Base-by-base conservation (phyloP, 2,888 invertebrate species). In the Neoitamus cyanurus region DNA sequence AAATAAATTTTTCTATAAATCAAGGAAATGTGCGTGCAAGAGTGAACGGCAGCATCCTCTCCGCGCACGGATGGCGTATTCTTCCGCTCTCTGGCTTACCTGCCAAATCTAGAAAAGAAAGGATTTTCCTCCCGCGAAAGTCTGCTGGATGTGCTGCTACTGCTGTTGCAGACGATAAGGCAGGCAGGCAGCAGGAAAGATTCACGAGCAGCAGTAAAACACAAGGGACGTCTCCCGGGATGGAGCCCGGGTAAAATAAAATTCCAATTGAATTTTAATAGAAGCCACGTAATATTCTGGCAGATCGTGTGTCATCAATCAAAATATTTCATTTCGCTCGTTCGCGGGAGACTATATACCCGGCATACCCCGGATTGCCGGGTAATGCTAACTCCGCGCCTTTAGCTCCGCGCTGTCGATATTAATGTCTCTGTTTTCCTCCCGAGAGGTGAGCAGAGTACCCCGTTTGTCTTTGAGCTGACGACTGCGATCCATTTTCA, bases 1-100 rank as follows among this genome's bases (percentile, higher is more conserved):
- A 83, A 83, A 84, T 83, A 83, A 84, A 84, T 84, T 85, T 84
- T 58, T 68, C 77, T 82, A 84, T 84, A 84, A 85, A 85, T 85
- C 85, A 84, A 36, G 58, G n/a, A 68, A 58, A 82, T 69, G 30
- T 83, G 83, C 83, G 70, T 70, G 42, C 9, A 25, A 11, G n/a
- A 42, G 46, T 9, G 15, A 15, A 72, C 48, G 48, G 13, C 37
- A 13, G 3, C 36, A 75, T 36, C 25, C 58, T 58, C 20, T 58
- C 25, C 15, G n/a, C 25, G 11, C 15, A 58, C 7, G 58, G 15
- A 58, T 46, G 46, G 20, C 9, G 25, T 58, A 9, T 6, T 58
- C 20, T 58, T 58, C 58, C 9, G 5, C 15, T 25, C 37, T 3
- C 13, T 9, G 25, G 25, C 13, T 11, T 68, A 58, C 80, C 31